These are phyloP conservation scores for Ceraclea dissimilis DNA, from an alignment of 2,888 invertebrate genomes.

Conservation along the genomic window DNA sequence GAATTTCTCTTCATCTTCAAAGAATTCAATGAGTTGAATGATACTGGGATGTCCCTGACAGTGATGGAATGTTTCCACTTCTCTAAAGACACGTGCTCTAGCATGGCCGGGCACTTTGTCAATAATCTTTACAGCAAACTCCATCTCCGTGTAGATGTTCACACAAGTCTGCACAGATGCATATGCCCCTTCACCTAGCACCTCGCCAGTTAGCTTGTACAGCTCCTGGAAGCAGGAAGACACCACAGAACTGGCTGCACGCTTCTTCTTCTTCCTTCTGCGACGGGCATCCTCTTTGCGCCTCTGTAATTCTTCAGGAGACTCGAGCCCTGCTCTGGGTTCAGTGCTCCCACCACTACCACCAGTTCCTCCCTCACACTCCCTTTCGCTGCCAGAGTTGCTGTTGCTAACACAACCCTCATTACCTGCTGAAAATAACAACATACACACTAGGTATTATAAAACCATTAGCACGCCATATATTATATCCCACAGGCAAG, in stretches of 20 bases:
- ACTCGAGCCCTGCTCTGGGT: slow-evolving; percentile 52
- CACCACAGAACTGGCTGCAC: slow-evolving; percentile 79
- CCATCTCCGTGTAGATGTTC: slow-evolving; percentile 83
- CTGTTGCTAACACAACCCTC: slow-evolving; percentile 46
- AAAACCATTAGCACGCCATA: too few relatives aligned
- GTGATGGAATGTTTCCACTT: slow-evolving; percentile 98
- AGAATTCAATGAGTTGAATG: slow-evolving; percentile 94
- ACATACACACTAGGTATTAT: background rate
- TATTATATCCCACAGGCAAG: too few relatives aligned
- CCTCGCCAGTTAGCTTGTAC: slow-evolving; percentile 91
- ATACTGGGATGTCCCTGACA: slow-evolving; percentile 97
- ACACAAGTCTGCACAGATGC: slow-evolving; percentile 92
- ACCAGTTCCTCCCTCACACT: slow-evolving; percentile 36
- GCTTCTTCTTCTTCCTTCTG: slow-evolving; percentile 84
- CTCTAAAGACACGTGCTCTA: slow-evolving; percentile 91
- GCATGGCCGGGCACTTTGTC: slow-evolving; percentile 93
- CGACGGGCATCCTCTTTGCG: slow-evolving; percentile 85
- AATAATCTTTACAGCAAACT: slow-evolving; percentile 96
- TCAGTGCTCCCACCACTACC: slow-evolving; percentile 44
- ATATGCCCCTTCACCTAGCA: slow-evolving; percentile 94
- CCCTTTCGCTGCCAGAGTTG: slow-evolving; percentile 50
- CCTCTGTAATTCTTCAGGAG: slow-evolving; percentile 59
- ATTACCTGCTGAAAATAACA: slow-evolving; percentile 37
- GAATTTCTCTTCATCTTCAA: slow-evolving; percentile 94
- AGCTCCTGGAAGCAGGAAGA: slow-evolving; percentile 91